A percentile compares a stretch with the other conserved stretches of the same genome.
Evolutionary conservation across 2,888 invertebrate species (phyloP).

Genomic region (Pachymerium ferrugineum): DNA sequence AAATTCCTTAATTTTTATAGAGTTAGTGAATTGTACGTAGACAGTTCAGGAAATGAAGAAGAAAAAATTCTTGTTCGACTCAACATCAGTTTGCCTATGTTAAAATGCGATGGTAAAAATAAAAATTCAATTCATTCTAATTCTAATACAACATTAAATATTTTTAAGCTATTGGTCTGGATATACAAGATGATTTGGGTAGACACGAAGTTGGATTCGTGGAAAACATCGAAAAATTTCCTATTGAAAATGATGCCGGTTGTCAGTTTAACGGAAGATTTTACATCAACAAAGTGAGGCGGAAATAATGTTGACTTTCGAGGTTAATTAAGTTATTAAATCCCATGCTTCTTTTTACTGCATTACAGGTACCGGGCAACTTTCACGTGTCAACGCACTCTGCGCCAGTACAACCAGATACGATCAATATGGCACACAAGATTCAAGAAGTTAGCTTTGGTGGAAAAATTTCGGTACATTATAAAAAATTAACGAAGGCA

Average conservation of each 20-base stretch:
- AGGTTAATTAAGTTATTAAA: not conserved
- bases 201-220: constrained; percentile 57
- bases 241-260: constrained; percentile 47
- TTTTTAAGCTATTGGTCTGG: constrained; percentile 52
- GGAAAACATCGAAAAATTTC: constrained; percentile 52
- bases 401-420: constrained; percentile 50
- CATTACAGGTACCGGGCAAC: constrained; percentile 56
- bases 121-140: not conserved
- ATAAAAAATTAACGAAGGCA: not conserved
- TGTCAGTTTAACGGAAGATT: constrained; percentile 53
- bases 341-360: not conserved
- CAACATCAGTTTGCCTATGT: constrained; percentile 52
- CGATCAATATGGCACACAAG: constrained; percentile 54
- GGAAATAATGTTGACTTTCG: not conserved
- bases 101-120: constrained; percentile 54
- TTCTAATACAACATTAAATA: not conserved
- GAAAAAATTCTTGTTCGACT: constrained; percentile 53
- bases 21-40: constrained; percentile 54
- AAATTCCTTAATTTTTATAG: constrained; percentile 43
- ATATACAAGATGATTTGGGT: constrained; percentile 58
- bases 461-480: constrained; percentile 37
- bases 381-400: constrained; percentile 58
- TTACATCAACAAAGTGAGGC: constrained; percentile 47
- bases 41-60: constrained; percentile 51
- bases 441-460: constrained; percentile 52